Evolutionary conservation across 2,888 invertebrate species (phyloP), one percentile per base, ranked within the genome.

Genomic region (Gortyna flavago): DNA sequence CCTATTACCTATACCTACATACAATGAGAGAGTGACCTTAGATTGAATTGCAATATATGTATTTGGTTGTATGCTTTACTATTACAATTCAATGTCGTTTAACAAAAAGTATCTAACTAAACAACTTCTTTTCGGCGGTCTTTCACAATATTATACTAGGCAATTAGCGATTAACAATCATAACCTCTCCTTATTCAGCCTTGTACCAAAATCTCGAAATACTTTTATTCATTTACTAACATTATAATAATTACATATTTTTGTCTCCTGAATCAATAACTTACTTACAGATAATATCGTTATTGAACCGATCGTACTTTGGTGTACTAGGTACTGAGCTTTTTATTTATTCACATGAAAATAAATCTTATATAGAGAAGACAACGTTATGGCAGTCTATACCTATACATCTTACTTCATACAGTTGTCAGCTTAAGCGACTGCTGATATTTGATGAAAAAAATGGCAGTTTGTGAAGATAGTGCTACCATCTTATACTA

Each of bases 111-210:
- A 69, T 74, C 29, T n/a, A 35, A 66, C 11, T 64, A 79, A 41
- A 78, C 51, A 61, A 70, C n/a, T 67, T 67, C 65, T 68, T 77
- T 83, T 85, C 80, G 72, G 77, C 76, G 83, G 73, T 77, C 67
- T 73, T 82, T 78, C 67, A 80, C 48, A 80, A 61, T 75, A 73
- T 66, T 68, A 78, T 72, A 83, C 68, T 44, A 75, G 59, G 71
- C 68, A 77, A 72, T 73, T 74, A 66, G 72, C 68, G 62, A 83
- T 80, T 64, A 75, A 81, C 74, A 85, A 87, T 85, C 66, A 67
- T 87, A 88, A 91, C 89, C 90, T 89, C 85, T 88, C 84, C 83
- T 81, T 75, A 85, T 87, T 87, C 87, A 90, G 88, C 89, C 90
- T 88, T 90, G 87, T 89, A 90, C 90, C 89, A 90, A 90, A 90